Conservation (phyloP, 2,888 invertebrate genomes). For the Polyommatus icarus region DNA sequence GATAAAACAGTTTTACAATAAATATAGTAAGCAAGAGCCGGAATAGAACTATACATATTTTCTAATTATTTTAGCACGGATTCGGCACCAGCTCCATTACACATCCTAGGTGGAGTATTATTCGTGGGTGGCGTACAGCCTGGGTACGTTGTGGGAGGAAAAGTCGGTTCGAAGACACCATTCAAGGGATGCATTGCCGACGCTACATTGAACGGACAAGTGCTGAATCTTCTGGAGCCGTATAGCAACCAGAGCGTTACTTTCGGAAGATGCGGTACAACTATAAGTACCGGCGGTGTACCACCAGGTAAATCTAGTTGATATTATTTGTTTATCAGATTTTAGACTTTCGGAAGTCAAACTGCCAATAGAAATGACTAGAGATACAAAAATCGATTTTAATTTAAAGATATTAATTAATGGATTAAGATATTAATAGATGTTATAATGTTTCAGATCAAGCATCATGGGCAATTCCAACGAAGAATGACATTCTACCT, state of each 20-base stretch:
- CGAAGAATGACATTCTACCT: conserved; percentile 51
- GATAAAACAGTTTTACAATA: neutral
- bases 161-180: conserved; percentile 80
- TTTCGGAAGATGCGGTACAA: conserved; percentile 58
- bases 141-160: conserved; percentile 76
- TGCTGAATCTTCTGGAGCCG: conserved; percentile 63
- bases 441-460: conserved; percentile 42
- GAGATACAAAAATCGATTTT: neutral
- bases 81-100: conserved; percentile 78
- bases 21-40: neutral
- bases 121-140: conserved; percentile 93
- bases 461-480: conserved; percentile 47
- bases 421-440: neutral
- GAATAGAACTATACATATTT: neutral
- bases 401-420: neutral
- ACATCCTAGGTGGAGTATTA: conserved; percentile 85
- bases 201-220: conserved; percentile 90
- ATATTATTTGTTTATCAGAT: neutral
- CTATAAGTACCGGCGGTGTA: conserved; percentile 62
- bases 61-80: conserved; percentile 64
- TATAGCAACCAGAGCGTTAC: conserved; percentile 59
- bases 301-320: conserved; percentile 53
- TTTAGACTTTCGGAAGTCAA: neutral
- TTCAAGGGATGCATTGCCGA: conserved; percentile 97
- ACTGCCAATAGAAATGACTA: neutral